These are phyloP conservation scores for Pollenia labialis DNA, from an alignment of 2,888 invertebrate species.

Conservation along the genomic window DNA sequence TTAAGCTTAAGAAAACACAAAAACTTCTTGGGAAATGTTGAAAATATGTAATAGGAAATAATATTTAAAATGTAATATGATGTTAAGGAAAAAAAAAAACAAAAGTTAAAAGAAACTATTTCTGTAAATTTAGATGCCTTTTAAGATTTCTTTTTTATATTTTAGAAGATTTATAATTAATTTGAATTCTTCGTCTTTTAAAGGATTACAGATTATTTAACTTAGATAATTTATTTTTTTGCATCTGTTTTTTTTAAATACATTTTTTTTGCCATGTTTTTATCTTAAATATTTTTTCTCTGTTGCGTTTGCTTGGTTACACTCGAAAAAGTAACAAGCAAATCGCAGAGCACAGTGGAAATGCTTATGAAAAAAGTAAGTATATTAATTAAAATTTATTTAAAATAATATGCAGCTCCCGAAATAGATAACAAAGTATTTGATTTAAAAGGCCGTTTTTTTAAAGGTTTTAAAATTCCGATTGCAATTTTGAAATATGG, in stretches of 20 bases:
- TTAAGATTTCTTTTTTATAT: too few relatives aligned
- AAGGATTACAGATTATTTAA: conserved; percentile 14
- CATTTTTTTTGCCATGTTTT: conserved; percentile 26
- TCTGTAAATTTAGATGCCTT: too few relatives aligned
- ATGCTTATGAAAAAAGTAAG: neutral
- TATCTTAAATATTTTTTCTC: neutral
- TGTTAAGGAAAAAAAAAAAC: neutral
- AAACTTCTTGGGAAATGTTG: conserved; percentile 38
- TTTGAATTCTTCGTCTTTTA: conserved; percentile 4
- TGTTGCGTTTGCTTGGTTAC: neutral
- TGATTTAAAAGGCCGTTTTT: too few relatives aligned
- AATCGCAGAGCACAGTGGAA: neutral
- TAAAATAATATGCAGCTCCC: too few relatives aligned
- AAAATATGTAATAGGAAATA: conserved; percentile 7
- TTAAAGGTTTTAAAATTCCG: too few relatives aligned
- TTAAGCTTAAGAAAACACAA: conserved; percentile 9
- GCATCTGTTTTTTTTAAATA: neutral
- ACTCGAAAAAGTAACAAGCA: neutral
- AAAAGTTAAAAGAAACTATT: neutral
- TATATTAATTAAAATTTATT: too few relatives aligned
- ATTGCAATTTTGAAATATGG: too few relatives aligned
- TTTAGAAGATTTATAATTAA: neutral
- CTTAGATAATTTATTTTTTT: conserved; percentile 10
- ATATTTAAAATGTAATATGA: neutral
- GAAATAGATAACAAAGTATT: too few relatives aligned